Percentiles rank a stretch among this genome's conserved stretches.
phyloP scores from a whole-genome alignment of 2,113 vertebrate species.

The Nycticorax nycticorax region DNA sequence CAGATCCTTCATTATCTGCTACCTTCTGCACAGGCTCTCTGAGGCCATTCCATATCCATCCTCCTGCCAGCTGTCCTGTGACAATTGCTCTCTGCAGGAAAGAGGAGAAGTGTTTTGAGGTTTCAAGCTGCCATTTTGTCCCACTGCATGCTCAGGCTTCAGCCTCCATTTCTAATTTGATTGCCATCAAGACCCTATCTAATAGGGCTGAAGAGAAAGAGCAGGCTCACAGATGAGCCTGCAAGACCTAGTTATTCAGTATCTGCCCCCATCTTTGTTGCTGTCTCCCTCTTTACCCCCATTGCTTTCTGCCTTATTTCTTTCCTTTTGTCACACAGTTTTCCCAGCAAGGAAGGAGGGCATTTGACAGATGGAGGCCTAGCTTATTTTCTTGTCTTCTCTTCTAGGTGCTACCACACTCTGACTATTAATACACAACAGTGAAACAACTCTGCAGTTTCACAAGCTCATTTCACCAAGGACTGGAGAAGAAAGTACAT shows the following conservation, averaged over 20 bases:
- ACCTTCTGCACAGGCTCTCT: background rate
- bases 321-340: background rate
- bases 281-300: background rate
- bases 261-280: background rate
- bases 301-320: background rate
- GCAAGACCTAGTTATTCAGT: background rate
- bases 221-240: background rate
- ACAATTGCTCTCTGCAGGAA: background rate
- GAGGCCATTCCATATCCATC: background rate
- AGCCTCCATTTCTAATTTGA: background rate
- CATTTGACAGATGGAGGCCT: background rate
- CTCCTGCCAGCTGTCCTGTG: background rate
- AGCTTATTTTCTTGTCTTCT: background rate
- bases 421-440: background rate
- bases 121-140: background rate
- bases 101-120: background rate
- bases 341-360: background rate
- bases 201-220: background rate
- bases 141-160: background rate
- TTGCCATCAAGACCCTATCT: background rate
- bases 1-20: background rate
- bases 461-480: background rate
- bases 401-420: background rate
- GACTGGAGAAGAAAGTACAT: background rate
- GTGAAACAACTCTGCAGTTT: background rate